These are phyloP conservation scores for Caenorhabditis sulstoni DNA, from an alignment of 2,888 invertebrate genomes.

Conservation along the genomic window DNA sequence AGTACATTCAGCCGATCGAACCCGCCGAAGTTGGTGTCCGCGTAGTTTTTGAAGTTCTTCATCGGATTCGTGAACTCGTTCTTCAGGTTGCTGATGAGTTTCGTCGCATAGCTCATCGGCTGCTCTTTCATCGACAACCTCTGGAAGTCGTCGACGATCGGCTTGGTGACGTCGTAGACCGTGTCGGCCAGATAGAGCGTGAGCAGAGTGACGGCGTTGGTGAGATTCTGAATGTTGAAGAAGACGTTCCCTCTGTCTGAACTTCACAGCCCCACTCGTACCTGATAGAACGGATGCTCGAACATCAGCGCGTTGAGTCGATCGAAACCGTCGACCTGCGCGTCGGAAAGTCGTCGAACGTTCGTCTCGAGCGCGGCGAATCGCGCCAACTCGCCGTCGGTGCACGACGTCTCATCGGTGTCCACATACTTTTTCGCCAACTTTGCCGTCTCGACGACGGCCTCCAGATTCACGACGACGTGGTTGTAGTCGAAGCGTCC, in stretches of 20 bases:
- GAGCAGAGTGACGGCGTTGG: not conserved
- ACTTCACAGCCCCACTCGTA: no score
- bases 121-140: not conserved
- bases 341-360: not conserved
- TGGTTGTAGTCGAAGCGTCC: not conserved
- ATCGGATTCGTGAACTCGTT: not conserved
- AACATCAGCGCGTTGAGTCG: not conserved
- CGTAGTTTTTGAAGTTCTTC: slow-evolving; percentile 2
- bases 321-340: not conserved
- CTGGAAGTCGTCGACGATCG: not conserved
- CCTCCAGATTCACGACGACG: not conserved
- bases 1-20: not conserved
- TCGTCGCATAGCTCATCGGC: not conserved
- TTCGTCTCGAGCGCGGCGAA: not conserved
- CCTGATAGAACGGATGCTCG: not conserved
- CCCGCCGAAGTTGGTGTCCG: not conserved
- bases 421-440: not conserved
- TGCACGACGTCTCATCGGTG: not conserved
- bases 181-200: not conserved
- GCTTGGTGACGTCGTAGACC: not conserved
- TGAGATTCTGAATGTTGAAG: not conserved
- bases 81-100: not conserved
- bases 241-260: no score
- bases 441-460: not conserved
- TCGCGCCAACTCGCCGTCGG: not conserved